Evolutionary conservation across 1,140 invertebrate species (phyloP).

Genomic region (Berghia stephanieae): DNA sequence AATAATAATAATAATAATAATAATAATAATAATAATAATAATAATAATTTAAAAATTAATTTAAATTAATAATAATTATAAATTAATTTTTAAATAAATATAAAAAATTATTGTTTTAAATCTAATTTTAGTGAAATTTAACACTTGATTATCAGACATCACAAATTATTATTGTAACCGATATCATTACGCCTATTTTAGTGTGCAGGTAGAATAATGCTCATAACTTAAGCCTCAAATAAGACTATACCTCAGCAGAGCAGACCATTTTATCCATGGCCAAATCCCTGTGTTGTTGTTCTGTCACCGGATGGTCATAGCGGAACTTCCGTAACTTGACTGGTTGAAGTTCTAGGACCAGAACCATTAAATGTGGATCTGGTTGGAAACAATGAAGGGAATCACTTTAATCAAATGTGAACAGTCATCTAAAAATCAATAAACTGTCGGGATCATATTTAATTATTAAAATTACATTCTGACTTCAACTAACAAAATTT

Average conservation of each 20-base stretch:
- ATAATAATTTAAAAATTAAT: not conserved
- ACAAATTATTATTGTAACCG: too few relatives aligned
- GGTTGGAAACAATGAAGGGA: constrained; percentile 18
- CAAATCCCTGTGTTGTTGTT: constrained; percentile 35
- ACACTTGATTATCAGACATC: too few relatives aligned
- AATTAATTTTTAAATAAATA: not conserved
- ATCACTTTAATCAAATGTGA: not conserved
- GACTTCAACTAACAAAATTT: too few relatives aligned
- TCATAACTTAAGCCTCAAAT: not conserved
- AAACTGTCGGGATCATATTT: not conserved
- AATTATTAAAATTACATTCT: not conserved
- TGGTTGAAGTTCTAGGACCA: constrained; percentile 41
- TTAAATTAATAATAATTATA: not conserved
- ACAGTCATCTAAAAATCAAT: not conserved
- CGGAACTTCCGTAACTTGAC: constrained; percentile 43
- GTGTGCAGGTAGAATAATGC: not conserved
- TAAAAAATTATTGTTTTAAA: not conserved
- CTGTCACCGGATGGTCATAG: constrained; percentile 39
- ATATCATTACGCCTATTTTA: not conserved
- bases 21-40: too few relatives aligned
- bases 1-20: too few relatives aligned
- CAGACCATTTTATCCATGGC: constrained; percentile 33
- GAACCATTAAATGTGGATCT: constrained; percentile 45
- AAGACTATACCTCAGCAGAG: constrained; percentile 41
- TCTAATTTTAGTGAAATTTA: too few relatives aligned